These are phyloP conservation scores for Psephotus haematonotus DNA, from an alignment of 2,113 vertebrate species.

Conservation along the genomic window DNA sequence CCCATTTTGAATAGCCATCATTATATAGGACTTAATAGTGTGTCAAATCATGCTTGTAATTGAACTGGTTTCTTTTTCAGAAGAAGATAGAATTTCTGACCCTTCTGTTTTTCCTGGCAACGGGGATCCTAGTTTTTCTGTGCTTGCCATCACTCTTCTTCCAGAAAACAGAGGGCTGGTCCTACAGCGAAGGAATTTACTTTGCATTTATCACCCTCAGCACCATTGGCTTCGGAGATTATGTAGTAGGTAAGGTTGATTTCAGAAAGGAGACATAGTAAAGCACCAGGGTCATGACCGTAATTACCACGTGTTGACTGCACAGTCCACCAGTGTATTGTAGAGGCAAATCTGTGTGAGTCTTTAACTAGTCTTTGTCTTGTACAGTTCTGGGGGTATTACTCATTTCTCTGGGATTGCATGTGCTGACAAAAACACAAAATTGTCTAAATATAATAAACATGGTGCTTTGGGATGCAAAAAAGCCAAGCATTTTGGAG, in stretches of 20 bases:
- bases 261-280: not conserved
- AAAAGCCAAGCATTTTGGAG: not conserved
- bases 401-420: not conserved
- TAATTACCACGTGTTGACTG: not conserved
- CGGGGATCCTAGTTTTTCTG: slow-evolving; percentile 71
- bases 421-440: not conserved
- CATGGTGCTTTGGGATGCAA: not conserved
- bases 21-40: not conserved
- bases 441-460: not conserved
- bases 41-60: not conserved
- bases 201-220: slow-evolving; percentile 77
- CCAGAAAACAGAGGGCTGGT: slow-evolving; percentile 64
- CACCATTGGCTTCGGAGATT: slow-evolving; percentile 78
- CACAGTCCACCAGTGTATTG: not conserved
- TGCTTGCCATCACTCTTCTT: slow-evolving; percentile 69
- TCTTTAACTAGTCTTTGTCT: not conserved
- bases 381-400: not conserved
- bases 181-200: slow-evolving; percentile 72
- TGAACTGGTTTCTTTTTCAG: slow-evolving; percentile 44
- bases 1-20: not conserved
- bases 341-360: not conserved
- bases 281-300: not conserved
- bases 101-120: slow-evolving; percentile 69
- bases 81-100: slow-evolving; percentile 67
- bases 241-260: slow-evolving; percentile 67